These are phyloP conservation scores for Oppia nitens DNA, from an alignment of 1,140 invertebrate species.

Conservation along the genomic window DNA sequence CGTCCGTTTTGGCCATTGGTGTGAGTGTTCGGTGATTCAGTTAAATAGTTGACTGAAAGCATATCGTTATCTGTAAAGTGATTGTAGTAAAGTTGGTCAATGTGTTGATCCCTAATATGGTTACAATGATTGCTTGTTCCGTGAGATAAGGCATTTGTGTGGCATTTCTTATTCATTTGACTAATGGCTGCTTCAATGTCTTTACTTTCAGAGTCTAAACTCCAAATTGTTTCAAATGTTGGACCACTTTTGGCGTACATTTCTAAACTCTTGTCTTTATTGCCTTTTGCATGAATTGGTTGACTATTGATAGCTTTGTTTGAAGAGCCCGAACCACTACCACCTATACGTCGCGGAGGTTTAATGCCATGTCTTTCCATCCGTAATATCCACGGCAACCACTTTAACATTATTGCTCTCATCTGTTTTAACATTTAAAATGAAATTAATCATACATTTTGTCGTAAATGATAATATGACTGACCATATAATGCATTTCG, in stretches of 20 bases:
- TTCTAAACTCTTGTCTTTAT: neutral
- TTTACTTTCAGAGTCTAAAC: neutral
- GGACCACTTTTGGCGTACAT: neutral
- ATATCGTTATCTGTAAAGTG: neutral
- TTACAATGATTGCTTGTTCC: neutral
- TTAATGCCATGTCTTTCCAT: conserved; percentile 51
- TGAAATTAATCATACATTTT: neutral
- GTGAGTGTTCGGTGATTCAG: neutral
- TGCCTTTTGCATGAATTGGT: neutral
- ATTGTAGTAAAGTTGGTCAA: neutral
- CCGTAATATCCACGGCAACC: conserved; percentile 57
- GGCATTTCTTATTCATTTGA: neutral
- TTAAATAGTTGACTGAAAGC: neutral
- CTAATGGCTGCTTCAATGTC: neutral
- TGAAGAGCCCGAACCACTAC: neutral
- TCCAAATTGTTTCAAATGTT: neutral
- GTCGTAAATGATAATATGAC: conserved; percentile 21
- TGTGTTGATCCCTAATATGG: neutral
- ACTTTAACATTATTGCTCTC: conserved; percentile 73
- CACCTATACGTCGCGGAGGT: conserved; percentile 10
- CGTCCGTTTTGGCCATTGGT: neutral
- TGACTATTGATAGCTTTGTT: neutral
- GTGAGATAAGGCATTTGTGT: neutral
- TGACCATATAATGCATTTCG: conserved; percentile 95
- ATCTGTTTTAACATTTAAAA: conserved; percentile 43